These are phyloP conservation scores for Zele albiditarsus DNA, from an alignment of 2,888 invertebrate genomes.

Conservation along the genomic window DNA sequence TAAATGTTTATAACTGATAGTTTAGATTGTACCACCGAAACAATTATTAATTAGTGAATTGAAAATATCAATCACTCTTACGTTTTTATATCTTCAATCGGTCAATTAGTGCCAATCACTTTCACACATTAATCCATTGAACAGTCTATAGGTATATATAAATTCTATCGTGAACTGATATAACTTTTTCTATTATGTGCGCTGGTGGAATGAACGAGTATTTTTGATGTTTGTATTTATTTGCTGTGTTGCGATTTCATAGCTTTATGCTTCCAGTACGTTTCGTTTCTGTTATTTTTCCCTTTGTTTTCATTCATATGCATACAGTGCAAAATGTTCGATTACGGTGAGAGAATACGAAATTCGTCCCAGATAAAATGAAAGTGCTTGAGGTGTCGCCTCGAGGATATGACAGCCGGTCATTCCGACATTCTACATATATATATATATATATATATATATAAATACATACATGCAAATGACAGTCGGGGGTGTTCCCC, in stretches of 20 bases:
- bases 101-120: background rate
- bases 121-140: background rate
- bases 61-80: background rate
- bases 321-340: slow-evolving; percentile 35
- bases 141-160: too few relatives aligned
- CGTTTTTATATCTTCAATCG: background rate
- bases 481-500: too few relatives aligned
- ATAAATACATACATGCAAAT: background rate
- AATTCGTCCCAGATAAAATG: slow-evolving; percentile 32
- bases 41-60: too few relatives aligned
- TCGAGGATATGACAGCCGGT: background rate
- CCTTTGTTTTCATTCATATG: slow-evolving; percentile 23
- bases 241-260: background rate
- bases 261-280: slow-evolving; percentile 11
- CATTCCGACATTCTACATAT: background rate
- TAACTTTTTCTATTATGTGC: background rate
- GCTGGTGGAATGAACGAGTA: background rate
- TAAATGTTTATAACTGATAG: background rate
- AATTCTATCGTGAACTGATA: background rate
- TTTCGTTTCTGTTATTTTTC: background rate
- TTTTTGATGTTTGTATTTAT: background rate
- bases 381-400: background rate
- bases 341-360: slow-evolving; percentile 41
- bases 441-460: background rate
- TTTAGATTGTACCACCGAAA: too few relatives aligned